Base-by-base conservation (phyloP, 2,797 vertebrate genomes). In the Chlorospingus flavigularis region DNA sequence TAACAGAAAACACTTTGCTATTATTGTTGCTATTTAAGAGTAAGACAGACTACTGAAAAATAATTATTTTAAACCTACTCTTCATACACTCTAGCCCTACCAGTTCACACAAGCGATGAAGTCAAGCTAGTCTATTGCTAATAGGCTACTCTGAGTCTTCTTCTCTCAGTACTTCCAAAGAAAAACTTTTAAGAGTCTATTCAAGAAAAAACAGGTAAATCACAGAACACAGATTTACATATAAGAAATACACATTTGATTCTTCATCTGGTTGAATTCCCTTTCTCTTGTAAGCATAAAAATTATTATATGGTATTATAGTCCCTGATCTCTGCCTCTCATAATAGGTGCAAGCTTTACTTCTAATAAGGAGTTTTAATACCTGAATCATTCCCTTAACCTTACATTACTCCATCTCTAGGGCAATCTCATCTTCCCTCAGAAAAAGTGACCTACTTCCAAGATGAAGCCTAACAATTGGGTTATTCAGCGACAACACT, bases 391-490 rank as follows among this genome's bases (percentile, higher is more conserved):
- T 68, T 88, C 35, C 20, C 62, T 79, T 80, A 90, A 80, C 58
- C 51, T 87, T 80, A 65, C 5, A 73, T 50, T 87, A 18, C 26
- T 92, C 50, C 58, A 67, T 93, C 45, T 96, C 66, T 51, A 72
- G 77, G 67, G 74, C 78, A 91, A 94, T 72, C 48, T 82, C 39
- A 75, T 80, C 19, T 57, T 84, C n/a, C 23, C 30, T 66, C 58
- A 67, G 40, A 92, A 94, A 94, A 86, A 61, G 37, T 94, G 91
- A 86, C 87, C 89, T 92, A 81, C 67, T 94, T 96, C 55, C 1
- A 1, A 84, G 76, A 81, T 17, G 12, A 71, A 15, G 35, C 58
- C 26, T 87, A 75, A 62, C 70, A 96, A 60, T 12, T 76, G 42
- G 14, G 26, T 92, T 90, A 40, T 73, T 88, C 71, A 63, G 63